Percentiles rank a stretch among this genome's conserved stretches.
Evolutionary conservation across 2,113 vertebrate species (phyloP).

Genomic region (Thermophis baileyi): DNA sequence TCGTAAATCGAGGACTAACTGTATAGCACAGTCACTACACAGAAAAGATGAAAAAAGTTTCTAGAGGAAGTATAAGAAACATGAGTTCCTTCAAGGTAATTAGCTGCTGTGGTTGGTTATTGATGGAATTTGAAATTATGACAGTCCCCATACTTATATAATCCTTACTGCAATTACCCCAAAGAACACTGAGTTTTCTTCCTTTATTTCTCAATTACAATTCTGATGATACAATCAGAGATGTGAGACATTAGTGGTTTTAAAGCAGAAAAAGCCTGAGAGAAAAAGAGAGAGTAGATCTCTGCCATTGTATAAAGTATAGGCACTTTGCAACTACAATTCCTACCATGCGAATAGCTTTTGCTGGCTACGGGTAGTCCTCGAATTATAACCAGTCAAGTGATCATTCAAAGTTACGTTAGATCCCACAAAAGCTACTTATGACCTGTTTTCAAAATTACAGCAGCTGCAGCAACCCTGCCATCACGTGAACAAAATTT

Average conservation of each 20-base stretch:
- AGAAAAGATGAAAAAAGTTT: background rate
- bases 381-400: too few relatives aligned
- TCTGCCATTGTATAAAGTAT: background rate
- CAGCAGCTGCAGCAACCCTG: too few relatives aligned
- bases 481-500: too few relatives aligned
- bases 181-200: background rate
- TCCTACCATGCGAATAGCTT: background rate
- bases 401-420: too few relatives aligned
- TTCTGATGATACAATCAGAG: background rate
- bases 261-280: background rate
- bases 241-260: background rate
- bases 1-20: too few relatives aligned
- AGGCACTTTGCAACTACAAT: background rate
- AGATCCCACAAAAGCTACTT: too few relatives aligned
- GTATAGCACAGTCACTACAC: too few relatives aligned
- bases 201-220: background rate
- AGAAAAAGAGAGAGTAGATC: too few relatives aligned
- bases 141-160: background rate
- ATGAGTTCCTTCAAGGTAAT: background rate
- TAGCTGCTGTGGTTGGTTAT: background rate
- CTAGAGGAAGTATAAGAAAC: background rate
- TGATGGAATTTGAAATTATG: background rate
- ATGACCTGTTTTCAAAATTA: too few relatives aligned
- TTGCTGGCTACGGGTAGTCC: background rate
- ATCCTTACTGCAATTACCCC: background rate